Percentiles rank a stretch among this genome's conserved stretches.
These are phyloP conservation scores for Glossosoma conforme DNA, from an alignment of 1,140 invertebrate species.

Conservation along the genomic window DNA sequence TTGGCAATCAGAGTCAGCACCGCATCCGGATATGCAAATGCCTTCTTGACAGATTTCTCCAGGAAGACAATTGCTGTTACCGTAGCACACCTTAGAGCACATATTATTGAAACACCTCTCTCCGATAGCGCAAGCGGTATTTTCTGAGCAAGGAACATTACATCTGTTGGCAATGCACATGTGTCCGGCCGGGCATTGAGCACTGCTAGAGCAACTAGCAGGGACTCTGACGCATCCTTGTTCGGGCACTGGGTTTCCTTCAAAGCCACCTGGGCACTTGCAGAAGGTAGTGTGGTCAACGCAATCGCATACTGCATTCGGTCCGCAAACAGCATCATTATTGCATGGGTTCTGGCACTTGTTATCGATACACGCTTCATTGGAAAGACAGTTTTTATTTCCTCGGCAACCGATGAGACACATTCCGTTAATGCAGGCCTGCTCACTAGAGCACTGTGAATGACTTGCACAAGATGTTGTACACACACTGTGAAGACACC, in stretches of 20 bases:
- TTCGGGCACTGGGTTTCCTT: conserved; percentile 81
- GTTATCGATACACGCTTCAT: conserved; percentile 76
- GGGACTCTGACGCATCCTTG: conserved; percentile 81
- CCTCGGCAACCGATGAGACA: conserved; percentile 78
- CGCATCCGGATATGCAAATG: conserved; percentile 76
- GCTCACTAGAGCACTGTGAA: conserved; percentile 68
- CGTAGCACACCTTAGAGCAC: conserved; percentile 81
- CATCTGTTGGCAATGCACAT: conserved; percentile 71
- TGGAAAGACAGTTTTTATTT: conserved; percentile 70
- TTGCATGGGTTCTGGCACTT: conserved; percentile 81
- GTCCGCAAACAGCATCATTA: conserved; percentile 70
- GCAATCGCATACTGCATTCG: conserved; percentile 76
- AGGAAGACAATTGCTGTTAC: conserved; percentile 80
- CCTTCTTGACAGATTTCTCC: conserved; percentile 83
- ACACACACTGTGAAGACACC: conserved; percentile 74
- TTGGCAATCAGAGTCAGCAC: conserved; percentile 73
- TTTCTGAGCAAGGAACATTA: conserved; percentile 67
- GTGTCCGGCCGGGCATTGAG: conserved; percentile 67
- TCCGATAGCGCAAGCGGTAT: conserved; percentile 69
- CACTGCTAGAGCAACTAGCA: conserved; percentile 55
- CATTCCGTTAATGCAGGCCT: conserved; percentile 74
- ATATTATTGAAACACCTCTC: conserved; percentile 75
- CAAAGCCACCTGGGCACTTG: conserved; percentile 75
- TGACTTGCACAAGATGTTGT: conserved; percentile 71
- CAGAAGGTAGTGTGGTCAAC: conserved; percentile 67